Base-by-base conservation (phyloP, 2,797 vertebrate genomes). In the Megaceryle alcyon region DNA sequence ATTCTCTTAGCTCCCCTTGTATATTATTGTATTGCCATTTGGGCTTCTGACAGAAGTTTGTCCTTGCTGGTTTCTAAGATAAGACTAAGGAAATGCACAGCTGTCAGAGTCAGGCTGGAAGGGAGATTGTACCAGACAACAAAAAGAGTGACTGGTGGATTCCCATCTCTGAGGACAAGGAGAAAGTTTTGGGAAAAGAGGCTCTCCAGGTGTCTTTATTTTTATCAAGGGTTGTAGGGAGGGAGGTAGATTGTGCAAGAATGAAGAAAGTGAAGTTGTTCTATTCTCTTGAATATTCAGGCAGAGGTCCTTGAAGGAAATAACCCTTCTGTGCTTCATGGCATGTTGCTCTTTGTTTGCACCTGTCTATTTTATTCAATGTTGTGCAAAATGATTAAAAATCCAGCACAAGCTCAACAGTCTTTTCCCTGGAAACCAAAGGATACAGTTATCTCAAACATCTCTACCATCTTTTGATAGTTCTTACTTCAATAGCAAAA, bases 121-220 rank as follows among this genome's bases (percentile, higher is more conserved):
- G 49, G 41, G 25, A 41, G 37, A 12, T 11, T 49, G 43, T 8
- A 43, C 8, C 8, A 66, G 9, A n/a, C 35, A 0, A 7, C 4
- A 20, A 51, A 4, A 20, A 16, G 9, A 68, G 33, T 6, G 6
- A 39, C 31, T 3, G 3, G 7, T 86, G 76, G 23, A 41, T 28
- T 57, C 20, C 37, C n/a, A 6, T 37, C 2, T 0, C 23, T 46
- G 69, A 71, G 41, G 31, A 56, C 5, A 19, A 33, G 31, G 49
- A 75, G 8, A 25, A 11, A 28, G 12, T 43, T 6, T 17, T 53
- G 26, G n/a, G 29, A 46, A 5, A 60, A 43, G 8, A 54, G 15
- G 20, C 22, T 71, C 0, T 0, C 3, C 1, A 2, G 1, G 2
- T 64, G 25, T 28, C 31, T 53, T 57, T n/a, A 4, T 22, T 63